Conservation (phyloP, 2,797 vertebrate species). For the Chloroceryle inda region DNA sequence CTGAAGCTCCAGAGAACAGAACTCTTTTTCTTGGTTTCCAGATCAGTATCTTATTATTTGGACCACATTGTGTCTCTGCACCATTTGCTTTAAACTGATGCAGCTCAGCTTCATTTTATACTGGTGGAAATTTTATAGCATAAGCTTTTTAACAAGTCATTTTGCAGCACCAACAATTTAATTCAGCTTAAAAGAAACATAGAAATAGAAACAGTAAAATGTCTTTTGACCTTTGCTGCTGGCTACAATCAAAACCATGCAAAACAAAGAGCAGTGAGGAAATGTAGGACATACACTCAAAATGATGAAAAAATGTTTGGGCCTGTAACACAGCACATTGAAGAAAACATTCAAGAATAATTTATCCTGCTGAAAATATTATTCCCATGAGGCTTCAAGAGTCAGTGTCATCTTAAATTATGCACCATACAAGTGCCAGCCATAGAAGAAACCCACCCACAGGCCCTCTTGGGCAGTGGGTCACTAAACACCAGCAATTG, state of each 20-base stretch:
- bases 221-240: conserved; percentile 58
- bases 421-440: not conserved
- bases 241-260: conserved; percentile 26
- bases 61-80: not conserved
- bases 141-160: conserved; percentile 50
- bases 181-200: conserved; percentile 41
- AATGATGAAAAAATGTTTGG: not conserved
- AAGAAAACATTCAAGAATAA: conserved; percentile 43
- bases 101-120: not conserved
- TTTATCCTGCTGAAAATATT: conserved; percentile 26
- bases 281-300: not conserved
- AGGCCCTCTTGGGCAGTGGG: conserved; percentile 12
- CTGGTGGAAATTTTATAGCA: conserved; percentile 16
- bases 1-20: not conserved
- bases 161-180: conserved; percentile 34
- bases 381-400: conserved; percentile 8
- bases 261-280: not conserved
- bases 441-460: not conserved
- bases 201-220: conserved; percentile 39
- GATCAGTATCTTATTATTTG: not conserved
- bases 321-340: not conserved
- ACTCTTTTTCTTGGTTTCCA: not conserved
- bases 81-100: not conserved
- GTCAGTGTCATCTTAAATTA: conserved; percentile 46
- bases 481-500: conserved; percentile 48